These are phyloP conservation scores for Myotis yumanensis DNA, from an alignment of 2,113 vertebrate genomes.

Conservation along the genomic window DNA sequence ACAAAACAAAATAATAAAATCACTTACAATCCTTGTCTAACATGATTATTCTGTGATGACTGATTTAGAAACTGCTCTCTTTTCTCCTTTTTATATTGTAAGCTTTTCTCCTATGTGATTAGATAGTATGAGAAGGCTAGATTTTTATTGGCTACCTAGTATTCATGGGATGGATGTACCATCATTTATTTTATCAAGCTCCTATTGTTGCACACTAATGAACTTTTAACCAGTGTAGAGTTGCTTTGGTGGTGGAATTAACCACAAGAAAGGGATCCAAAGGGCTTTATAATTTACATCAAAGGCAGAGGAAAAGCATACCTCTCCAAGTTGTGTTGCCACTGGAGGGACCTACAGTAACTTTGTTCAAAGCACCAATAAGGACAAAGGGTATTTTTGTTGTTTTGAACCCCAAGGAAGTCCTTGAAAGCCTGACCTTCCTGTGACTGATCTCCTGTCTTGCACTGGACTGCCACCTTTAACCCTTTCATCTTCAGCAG, in stretches of 20 bases:
- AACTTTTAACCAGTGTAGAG: slow-evolving; percentile 61
- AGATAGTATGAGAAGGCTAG: slow-evolving; percentile 20
- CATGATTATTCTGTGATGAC: background rate
- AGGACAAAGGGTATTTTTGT: slow-evolving; percentile 72
- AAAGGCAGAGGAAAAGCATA: slow-evolving; percentile 23
- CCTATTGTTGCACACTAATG: slow-evolving; percentile 65
- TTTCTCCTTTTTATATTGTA: background rate
- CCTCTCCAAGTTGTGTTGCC: slow-evolving; percentile 58
- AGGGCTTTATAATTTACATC: slow-evolving; percentile 62
- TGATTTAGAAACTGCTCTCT: background rate
- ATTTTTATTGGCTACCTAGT: slow-evolving; percentile 44
- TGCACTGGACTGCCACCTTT: background rate
- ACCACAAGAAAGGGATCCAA: background rate
- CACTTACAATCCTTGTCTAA: background rate
- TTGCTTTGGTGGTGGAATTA: slow-evolving; percentile 68
- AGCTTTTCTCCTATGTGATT: background rate
- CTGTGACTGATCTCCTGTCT: background rate
- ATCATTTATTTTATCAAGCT: slow-evolving; percentile 67
- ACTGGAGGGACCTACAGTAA: slow-evolving; percentile 23
- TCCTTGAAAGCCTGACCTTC: slow-evolving; percentile 75
- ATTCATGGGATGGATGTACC: slow-evolving; percentile 61
- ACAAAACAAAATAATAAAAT: background rate
- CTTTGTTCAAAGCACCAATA: slow-evolving; percentile 56
- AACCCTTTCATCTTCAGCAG: slow-evolving; percentile 51
- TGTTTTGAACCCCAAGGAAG: slow-evolving; percentile 58